Base-by-base conservation (phyloP, 2,113 vertebrate species). In the Atherinomorus stipes region DNA sequence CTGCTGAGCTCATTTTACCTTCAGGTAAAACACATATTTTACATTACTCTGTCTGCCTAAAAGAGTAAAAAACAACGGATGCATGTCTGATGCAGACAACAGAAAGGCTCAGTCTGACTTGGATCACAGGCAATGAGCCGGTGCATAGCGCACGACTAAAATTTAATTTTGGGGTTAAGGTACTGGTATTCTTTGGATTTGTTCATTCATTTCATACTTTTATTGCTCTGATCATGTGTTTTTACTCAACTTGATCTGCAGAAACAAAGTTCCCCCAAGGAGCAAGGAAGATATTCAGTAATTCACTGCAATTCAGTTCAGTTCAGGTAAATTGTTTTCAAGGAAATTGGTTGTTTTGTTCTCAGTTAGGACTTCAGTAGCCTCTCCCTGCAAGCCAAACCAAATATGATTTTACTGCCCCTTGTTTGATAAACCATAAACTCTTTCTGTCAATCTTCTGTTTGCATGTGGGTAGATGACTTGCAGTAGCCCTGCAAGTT, bases 21-120 rank as follows among this genome's bases (percentile, higher is more conserved):
- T 59, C 83, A 72, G 85, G 76, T 87, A 25, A 78, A 59, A 16
- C 45, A 45, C 78, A 83, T 87, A 71, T 63, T 83, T 83, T 58
- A 26, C 56, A 80, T 87, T 74, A 85, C 49, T 86, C 65, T 1
- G 58, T 78, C 64, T 74, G 63, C 64, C 64, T 28, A 66, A 53
- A 71, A 40, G 28, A 62, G 37, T 71, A 42, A 26, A 47, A 37
- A 72, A 40, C 18, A 53, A 40, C 2, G 10, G 50, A 23, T 7
- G n/a, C 40, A 15, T 25, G 65, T 76, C 72, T 47, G 61, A 77
- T 45, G 31, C 49, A 63, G 34, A 54, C n/a, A 19, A 70, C 64
- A 59, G 15, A 40, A 34, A 15, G 63, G 61, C 81, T 83, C 69
- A 62, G 45, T 71, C 77, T 74, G 57, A 64, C 75, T 68, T 57